Evolutionary conservation across 2,888 invertebrate species (phyloP).

Genomic region (Eupithecia centaureata): DNA sequence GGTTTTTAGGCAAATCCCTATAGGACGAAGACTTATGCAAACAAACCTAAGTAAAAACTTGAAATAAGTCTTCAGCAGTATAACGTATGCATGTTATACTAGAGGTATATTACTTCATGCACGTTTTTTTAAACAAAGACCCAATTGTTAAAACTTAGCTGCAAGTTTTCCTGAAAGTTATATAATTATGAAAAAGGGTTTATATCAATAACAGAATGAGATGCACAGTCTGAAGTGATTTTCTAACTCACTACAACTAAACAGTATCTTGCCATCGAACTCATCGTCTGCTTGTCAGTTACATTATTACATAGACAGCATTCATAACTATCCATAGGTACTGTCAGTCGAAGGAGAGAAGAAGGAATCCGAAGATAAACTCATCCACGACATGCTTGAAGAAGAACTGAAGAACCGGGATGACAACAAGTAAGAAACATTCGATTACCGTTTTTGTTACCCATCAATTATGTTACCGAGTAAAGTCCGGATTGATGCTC

Average conservation of each 20-base stretch:
- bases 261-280: constrained; percentile 11
- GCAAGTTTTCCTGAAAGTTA: too few relatives aligned
- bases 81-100: too few relatives aligned
- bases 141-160: too few relatives aligned
- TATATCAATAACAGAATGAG: not conserved
- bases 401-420: constrained; percentile 94
- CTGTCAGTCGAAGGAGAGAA: constrained; percentile 77
- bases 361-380: constrained; percentile 88
- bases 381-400: constrained; percentile 88
- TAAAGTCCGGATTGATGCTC: too few relatives aligned
- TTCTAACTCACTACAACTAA: not conserved
- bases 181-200: not conserved
- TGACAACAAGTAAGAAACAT: constrained; percentile 87
- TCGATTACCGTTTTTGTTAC: too few relatives aligned
- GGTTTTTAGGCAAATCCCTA: too few relatives aligned
- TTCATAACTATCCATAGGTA: constrained; percentile 77
- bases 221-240: constrained; percentile 4
- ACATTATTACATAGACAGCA: constrained; percentile 64
- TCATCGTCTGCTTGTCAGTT: constrained; percentile 65
- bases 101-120: too few relatives aligned
- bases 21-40: too few relatives aligned
- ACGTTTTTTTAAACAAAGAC: too few relatives aligned
- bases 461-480: constrained; percentile 28
- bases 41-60: too few relatives aligned
- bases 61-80: too few relatives aligned